Evolutionary conservation across 2,797 vertebrate species (phyloP), one percentile per base, ranked within the genome.

Genomic region (Danio choprae): DNA sequence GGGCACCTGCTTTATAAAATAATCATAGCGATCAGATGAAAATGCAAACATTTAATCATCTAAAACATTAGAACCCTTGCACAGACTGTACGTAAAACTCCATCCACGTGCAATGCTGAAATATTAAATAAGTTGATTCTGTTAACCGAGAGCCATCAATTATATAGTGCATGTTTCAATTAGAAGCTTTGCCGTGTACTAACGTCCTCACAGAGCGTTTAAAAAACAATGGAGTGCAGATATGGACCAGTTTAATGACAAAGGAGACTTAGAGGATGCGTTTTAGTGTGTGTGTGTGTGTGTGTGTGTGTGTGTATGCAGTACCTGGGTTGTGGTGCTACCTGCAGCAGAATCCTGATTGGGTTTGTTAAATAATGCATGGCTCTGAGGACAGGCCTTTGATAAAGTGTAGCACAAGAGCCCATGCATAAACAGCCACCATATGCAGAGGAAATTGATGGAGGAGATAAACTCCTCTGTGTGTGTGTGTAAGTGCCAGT

Each of bases 401-500:
- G 94, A 95, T 94, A 94, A 93, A 95, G 92, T 92, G 90, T 90
- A 92, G 91, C 89, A 89, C 89, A 84, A 79, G 83, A 85, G 90
- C 90, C 91, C 89, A 92, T 92, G 92, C 91, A 94, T 94, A 94
- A 94, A 94, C 92, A 94, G 90, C 93, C 89, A 87, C 92, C 91
- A 93, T 93, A 93, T 94, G 92, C 92, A 94, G 90, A 94, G 89
- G 89, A 93, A 92, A 93, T 92, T 93, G 93, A 94, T 94, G 91
- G 92, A 87, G 83, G 88, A 92, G 93, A 94, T 95, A 93, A 94
- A 93, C 91, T 90, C 89, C 67, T 81, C 74, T 85, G 77, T 77
- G 69, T 82, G 75, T 85, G 84, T 84, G 84, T 82, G 71, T 83
- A 62, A 67, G 65, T 80, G 67, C 46, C 36, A 65, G 70, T 68